These are phyloP conservation scores for Coenonympha arcania DNA, from an alignment of 2,888 invertebrate genomes.

Conservation along the genomic window DNA sequence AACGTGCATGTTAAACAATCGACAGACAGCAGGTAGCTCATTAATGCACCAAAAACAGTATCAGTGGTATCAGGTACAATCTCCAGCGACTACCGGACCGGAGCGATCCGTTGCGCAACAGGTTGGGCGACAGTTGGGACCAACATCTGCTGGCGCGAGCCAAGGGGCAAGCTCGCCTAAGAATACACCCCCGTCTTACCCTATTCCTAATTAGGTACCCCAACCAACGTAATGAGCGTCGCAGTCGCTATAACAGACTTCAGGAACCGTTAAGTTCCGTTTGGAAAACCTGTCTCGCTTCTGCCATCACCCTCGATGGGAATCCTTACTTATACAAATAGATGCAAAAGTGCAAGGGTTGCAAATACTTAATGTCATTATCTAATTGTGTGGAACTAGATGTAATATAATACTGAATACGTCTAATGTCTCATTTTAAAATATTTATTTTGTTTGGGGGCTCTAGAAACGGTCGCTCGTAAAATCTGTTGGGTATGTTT, in stretches of 20 bases:
- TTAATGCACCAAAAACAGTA: conserved; percentile 52
- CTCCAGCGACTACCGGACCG: conserved; percentile 60
- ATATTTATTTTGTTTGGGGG: conserved; percentile 12
- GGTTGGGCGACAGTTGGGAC: conserved; percentile 67
- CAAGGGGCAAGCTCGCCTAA: conserved; percentile 44
- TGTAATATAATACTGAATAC: conserved; percentile 36
- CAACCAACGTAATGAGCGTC: conserved; percentile 39
- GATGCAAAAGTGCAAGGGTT: conserved; percentile 65
- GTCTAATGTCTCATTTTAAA: conserved; percentile 28
- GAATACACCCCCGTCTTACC: conserved; percentile 67
- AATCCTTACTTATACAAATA: conserved; percentile 43
- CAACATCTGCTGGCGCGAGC: conserved; percentile 62
- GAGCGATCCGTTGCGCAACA: conserved; percentile 69
- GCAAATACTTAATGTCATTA: conserved; percentile 53
- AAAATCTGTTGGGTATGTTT: conserved; percentile 7
- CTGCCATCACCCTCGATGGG: conserved; percentile 39
- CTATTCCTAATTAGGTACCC: conserved; percentile 56
- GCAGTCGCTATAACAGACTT: conserved; percentile 61
- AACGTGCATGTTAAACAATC: not conserved
- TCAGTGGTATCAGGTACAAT: conserved; percentile 54
- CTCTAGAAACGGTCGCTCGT: conserved; percentile 8
- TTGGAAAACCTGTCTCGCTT: conserved; percentile 66
- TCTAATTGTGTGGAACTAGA: conserved; percentile 63
- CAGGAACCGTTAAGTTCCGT: conserved; percentile 68
- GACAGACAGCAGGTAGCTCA: conserved; percentile 32